These are phyloP conservation scores for Drosophila greeni DNA, from an alignment of 2,888 invertebrate genomes.

Conservation along the genomic window DNA sequence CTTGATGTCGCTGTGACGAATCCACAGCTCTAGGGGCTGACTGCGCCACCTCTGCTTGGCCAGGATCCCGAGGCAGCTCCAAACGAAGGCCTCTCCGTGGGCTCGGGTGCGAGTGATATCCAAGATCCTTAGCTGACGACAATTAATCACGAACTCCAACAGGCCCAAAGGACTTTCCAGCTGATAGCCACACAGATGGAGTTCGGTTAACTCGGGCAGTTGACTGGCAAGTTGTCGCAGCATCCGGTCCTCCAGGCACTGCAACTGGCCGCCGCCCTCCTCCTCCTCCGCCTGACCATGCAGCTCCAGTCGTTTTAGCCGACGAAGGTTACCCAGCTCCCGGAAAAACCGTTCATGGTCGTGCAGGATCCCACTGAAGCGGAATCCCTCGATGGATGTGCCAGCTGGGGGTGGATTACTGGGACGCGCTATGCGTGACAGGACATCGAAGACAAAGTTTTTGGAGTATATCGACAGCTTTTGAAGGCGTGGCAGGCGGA, in stretches of 20 bases:
- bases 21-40: slow-evolving; percentile 62
- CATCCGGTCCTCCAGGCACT: slow-evolving; percentile 61
- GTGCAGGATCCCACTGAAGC: slow-evolving; percentile 64
- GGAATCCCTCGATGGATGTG: slow-evolving; percentile 64
- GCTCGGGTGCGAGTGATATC: slow-evolving; percentile 58
- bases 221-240: slow-evolving; percentile 56
- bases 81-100: slow-evolving; percentile 54
- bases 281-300: slow-evolving; percentile 45
- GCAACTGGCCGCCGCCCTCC: slow-evolving; percentile 41
- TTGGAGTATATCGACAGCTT: slow-evolving; percentile 69
- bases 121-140: slow-evolving; percentile 60
- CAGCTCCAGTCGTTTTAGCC: slow-evolving; percentile 54
- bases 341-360: slow-evolving; percentile 66
- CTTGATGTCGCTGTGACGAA: slow-evolving; percentile 61
- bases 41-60: slow-evolving; percentile 65
- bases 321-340: slow-evolving; percentile 57
- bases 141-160: slow-evolving; percentile 59
- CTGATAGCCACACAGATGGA: slow-evolving; percentile 66
- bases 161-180: slow-evolving; percentile 65
- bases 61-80: slow-evolving; percentile 55
- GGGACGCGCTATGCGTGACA: slow-evolving; percentile 63
- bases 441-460: slow-evolving; percentile 72
- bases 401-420: slow-evolving; percentile 15
- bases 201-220: slow-evolving; percentile 55
- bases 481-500: slow-evolving; percentile 58